Evolutionary conservation across 2,797 vertebrate species (phyloP).

Genomic region (Galago senegalensis): DNA sequence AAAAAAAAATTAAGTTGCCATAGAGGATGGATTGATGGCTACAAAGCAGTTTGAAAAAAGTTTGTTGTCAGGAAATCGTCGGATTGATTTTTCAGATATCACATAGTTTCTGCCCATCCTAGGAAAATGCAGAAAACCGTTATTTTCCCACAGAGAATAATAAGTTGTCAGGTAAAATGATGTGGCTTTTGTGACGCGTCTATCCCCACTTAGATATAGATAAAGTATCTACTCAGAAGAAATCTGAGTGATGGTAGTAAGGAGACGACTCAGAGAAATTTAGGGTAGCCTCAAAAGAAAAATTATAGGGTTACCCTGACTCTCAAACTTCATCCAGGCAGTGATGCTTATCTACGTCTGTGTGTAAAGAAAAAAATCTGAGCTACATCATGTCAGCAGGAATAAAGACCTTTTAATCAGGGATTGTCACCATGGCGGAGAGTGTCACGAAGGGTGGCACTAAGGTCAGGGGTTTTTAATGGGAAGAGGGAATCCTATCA

Average conservation of each 20-base stretch:
- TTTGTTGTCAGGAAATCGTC: neutral
- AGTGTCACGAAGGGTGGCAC: neutral
- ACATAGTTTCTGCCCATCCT: neutral
- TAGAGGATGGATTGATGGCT: neutral
- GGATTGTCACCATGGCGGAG: neutral
- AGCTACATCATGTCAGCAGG: neutral
- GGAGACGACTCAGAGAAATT: neutral
- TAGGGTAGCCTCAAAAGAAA: neutral
- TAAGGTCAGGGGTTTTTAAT: neutral
- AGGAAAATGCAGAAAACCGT: neutral
- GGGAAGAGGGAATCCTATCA: neutral
- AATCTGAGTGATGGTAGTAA: neutral
- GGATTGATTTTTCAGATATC: neutral
- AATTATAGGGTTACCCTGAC: neutral
- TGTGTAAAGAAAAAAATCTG: neutral
- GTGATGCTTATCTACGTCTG: neutral
- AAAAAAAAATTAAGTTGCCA: neutral
- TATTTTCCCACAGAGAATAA: neutral
- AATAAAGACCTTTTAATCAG: constrained; percentile 11
- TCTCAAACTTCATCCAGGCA: neutral
- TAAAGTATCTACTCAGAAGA: constrained; percentile 26
- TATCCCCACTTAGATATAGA: neutral
- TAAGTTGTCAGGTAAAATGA: neutral
- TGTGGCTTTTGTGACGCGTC: neutral
- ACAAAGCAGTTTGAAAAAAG: constrained; percentile 12